Evolutionary conservation across 23 tunicate genomes (phyloP).

Genomic region (Trididemnum nubilum): DNA sequence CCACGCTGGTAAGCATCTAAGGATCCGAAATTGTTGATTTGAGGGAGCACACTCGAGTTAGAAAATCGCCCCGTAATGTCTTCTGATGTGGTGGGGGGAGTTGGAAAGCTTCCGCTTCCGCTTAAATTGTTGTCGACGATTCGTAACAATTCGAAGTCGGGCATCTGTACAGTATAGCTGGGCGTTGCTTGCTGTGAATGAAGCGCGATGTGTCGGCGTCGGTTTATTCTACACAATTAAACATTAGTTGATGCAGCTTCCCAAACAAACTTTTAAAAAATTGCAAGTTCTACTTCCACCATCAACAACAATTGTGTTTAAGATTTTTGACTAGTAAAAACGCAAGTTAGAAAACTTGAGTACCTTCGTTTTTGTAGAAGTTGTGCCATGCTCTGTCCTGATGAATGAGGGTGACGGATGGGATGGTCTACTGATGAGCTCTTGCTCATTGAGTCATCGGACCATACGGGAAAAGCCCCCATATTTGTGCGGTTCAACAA

Average conservation of each 20-base stretch:
- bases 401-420: constrained; percentile 45
- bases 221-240: constrained; percentile 8
- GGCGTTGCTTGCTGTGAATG: background rate
- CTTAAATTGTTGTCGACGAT: background rate
- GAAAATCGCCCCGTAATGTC: constrained; percentile 2
- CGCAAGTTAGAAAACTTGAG: too few relatives aligned
- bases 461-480: constrained; percentile 47
- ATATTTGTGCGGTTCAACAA: background rate
- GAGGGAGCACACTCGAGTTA: background rate
- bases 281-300: too few relatives aligned
- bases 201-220: constrained; percentile 2
- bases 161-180: background rate
- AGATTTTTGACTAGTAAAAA: too few relatives aligned
- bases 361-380: constrained; percentile 73
- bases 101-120: background rate
- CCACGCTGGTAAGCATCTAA: background rate
- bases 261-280: too few relatives aligned
- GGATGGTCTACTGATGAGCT: constrained; percentile 50
- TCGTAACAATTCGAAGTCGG: constrained; percentile 5
- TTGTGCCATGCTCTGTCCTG: constrained; percentile 68
- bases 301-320: too few relatives aligned
- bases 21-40: background rate
- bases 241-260: background rate
- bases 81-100: background rate
- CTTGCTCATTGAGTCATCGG: constrained; percentile 65